Base-by-base conservation (phyloP, 2,888 invertebrate species). In the Ephialtes manifestator region DNA sequence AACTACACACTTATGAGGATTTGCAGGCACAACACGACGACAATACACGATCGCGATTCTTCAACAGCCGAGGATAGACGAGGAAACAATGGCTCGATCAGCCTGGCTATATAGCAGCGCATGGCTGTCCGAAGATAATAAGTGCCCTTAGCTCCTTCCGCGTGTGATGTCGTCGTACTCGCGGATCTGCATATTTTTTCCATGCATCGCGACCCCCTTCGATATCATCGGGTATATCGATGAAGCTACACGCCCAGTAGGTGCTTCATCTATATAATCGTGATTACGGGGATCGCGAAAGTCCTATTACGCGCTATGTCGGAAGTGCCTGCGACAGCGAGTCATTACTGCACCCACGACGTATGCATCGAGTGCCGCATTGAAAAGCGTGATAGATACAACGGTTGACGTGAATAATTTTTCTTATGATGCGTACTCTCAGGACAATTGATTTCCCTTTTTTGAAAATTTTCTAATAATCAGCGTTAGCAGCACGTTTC, bases 131-230 rank as follows among this genome's bases (percentile, higher is more conserved):
- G 84, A 79, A 74, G 77, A 72, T 87, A 86, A 88, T 87, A 20
- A 88, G 53, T 74, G 83, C 84, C 84, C 86, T 87, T 86, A 77
- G 78, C 70, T 80, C 86, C 88, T 86, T 86, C 81, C 83, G 80
- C 39, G 51, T 84, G 75, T 63, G 71, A 76, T 82, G 70, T 79
- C 39, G 65, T 71, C 70, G 65, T 74, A 58, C 43, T 53, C 51
- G 58, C 28, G 48, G 74, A 72, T 85, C 68, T 39, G 55, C 20
- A 71, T 39, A 43, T 77, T 60, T 84, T 72, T 85, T 82, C 31
- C 75, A 82, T 48, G 82, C 80, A 83, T 83, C 82, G 82, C n/a
- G 72, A 60, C 51, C 15, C 11, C 58, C 46, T 35, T 24, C 85
- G 71, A 75, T 46, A 46, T 82, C 53, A 46, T 28, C 39, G 46